Percentiles rank a stretch among this genome's conserved stretches.
These are phyloP conservation scores for Hassar affinis DNA, from an alignment of 2,113 vertebrate species.

Conservation along the genomic window DNA sequence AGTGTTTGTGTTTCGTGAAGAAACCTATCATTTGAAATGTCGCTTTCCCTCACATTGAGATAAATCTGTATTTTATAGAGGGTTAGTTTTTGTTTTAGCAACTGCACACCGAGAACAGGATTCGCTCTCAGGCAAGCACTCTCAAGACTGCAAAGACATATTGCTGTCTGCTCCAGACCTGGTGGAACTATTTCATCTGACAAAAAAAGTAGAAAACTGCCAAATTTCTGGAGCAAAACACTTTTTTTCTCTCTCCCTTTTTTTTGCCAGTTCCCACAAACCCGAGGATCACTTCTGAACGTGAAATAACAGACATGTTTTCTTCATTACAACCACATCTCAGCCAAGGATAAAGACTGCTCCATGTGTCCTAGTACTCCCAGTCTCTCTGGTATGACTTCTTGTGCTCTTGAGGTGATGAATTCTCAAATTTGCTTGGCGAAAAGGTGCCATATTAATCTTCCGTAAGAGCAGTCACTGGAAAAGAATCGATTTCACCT, in stretches of 20 bases:
- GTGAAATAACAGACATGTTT: constrained; percentile 55
- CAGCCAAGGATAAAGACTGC: constrained; percentile 29
- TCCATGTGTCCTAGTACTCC: not conserved
- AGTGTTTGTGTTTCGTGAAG: constrained; percentile 29
- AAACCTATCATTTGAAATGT: constrained; percentile 2
- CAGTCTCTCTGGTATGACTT: constrained; percentile 15
- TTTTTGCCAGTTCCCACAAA: constrained; percentile 19
- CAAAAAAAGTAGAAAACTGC: constrained; percentile 30
- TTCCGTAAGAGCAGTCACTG: not conserved
- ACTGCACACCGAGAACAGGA: constrained; percentile 24
- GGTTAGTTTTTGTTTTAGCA: constrained; percentile 34
- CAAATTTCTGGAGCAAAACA: not conserved
- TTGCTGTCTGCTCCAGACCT: not conserved
- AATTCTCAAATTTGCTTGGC: not conserved
- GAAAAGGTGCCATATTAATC: not conserved
- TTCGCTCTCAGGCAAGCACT: constrained; percentile 1
- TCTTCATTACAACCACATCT: constrained; percentile 53
- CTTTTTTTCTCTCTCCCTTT: not conserved
- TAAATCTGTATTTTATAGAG: constrained; percentile 26
- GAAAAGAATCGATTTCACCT: not conserved
- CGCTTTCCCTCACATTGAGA: constrained; percentile 25
- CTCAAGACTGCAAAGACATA: not conserved
- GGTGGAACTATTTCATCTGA: not conserved
- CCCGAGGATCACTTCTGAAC: constrained; percentile 47
- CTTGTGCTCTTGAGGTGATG: not conserved